Conservation (phyloP, 2,113 vertebrate genomes). For the Xiphophorus hellerii region DNA sequence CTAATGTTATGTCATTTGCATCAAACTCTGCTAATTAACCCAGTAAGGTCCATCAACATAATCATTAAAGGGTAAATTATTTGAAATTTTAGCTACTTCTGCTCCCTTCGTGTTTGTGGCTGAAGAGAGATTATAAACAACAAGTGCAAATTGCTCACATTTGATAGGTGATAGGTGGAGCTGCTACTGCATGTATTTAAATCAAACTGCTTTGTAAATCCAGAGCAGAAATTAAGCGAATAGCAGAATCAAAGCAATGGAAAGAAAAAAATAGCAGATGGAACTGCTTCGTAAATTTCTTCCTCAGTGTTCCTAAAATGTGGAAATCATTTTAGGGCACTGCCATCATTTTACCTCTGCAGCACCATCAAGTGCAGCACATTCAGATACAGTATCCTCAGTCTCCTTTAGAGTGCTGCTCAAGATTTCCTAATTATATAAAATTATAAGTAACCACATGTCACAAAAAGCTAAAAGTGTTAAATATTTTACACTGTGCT, state of each 20-base stretch:
- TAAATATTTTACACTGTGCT: conserved; percentile 42
- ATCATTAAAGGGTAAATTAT: too few relatives aligned
- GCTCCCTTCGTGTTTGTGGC: too few relatives aligned
- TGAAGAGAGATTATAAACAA: too few relatives aligned
- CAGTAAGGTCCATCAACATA: too few relatives aligned
- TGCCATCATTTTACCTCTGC: not conserved
- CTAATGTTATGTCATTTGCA: too few relatives aligned
- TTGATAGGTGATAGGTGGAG: not conserved
- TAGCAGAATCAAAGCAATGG: not conserved
- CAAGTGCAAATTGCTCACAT: not conserved
- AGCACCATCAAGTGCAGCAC: not conserved
- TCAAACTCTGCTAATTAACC: too few relatives aligned
- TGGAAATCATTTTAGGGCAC: not conserved
- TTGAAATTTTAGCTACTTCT: too few relatives aligned
- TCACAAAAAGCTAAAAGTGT: not conserved
- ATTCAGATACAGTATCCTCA: not conserved
- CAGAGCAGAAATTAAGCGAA: not conserved
- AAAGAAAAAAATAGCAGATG: too few relatives aligned
- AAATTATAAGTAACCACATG: conserved; percentile 27
- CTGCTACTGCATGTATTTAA: not conserved
- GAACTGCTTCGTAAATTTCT: not conserved
- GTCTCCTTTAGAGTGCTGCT: not conserved
- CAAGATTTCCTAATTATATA: conserved; percentile 27
- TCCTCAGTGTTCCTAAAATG: not conserved
- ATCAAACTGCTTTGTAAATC: not conserved